Evolutionary conservation across 2,113 vertebrate genomes (phyloP).

Genomic region (Nyctereutes procyonoides): DNA sequence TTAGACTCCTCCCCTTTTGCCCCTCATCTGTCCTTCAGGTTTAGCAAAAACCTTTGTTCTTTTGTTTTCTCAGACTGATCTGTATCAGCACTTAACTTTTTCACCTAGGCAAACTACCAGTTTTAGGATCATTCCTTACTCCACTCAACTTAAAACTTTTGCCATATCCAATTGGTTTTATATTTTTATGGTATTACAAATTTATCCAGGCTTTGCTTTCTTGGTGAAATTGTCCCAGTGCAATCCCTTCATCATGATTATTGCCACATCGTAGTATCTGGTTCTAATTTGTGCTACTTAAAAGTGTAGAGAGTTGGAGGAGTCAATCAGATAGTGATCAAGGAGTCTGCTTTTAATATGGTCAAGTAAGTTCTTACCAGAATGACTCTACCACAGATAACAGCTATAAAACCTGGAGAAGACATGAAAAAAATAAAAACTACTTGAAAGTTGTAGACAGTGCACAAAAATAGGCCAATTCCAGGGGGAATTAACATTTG

Average conservation of each 20-base stretch:
- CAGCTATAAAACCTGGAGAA: neutral
- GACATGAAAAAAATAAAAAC: neutral
- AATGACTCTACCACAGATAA: neutral
- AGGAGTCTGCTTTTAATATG: neutral
- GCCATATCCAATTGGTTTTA: neutral
- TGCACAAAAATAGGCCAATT: neutral
- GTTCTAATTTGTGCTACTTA: constrained; percentile 14
- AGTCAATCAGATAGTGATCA: neutral
- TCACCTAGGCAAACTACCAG: neutral
- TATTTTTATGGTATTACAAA: neutral
- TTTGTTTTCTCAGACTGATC: neutral
- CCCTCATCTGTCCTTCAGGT: neutral
- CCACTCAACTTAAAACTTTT: neutral
- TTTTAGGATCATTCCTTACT: neutral
- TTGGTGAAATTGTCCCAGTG: neutral
- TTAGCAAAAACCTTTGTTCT: neutral
- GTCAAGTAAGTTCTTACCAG: neutral
- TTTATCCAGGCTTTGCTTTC: neutral
- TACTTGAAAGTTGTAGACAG: no score
- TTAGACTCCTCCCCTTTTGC: no score
- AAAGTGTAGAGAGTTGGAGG: neutral
- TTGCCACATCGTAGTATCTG: neutral
- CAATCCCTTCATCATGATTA: neutral
- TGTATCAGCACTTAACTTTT: neutral
- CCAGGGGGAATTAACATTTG: no score